Evolutionary conservation across 2,113 vertebrate genomes (phyloP), one percentile per base, ranked within the genome.

Genomic region (Triplophysa tibetana): DNA sequence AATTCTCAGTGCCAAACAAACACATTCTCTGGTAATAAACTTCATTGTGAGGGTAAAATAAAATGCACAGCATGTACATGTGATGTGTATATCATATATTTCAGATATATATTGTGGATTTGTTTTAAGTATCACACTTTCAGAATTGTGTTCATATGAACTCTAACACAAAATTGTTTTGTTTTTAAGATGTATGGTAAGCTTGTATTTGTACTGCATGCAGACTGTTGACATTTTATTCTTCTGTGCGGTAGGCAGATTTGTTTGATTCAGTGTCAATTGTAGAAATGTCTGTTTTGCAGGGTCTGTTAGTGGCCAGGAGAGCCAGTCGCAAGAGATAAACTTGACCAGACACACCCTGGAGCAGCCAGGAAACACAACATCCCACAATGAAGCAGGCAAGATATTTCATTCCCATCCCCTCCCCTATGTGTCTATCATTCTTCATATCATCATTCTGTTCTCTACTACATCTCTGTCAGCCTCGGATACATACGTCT

Each of bases 341-440:
- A 74, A 83, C n/a, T 76, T 84, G 72, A 62, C 70, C 63, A 86
- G 82, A 26, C 85, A 84, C 72, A 84, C 77, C 21, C 80, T 87
- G 82, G 85, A 84, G 63, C 41, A 38, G 66, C 5, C 73, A 5
- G 78, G n/a, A 66, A 87, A 86, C 70, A 48, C 66, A 45, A 81
- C 58, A 80, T 82, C 83, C 23, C 84, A 83, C 54, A 83, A 88
- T 81, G 87, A 88, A 21, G 75, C 86, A 75, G 89, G 92, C 88
- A 82, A 92, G 87, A 72, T 0, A 67, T 61, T 23, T 13, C 45
- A 70, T 19, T 74, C 81, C 8, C 54, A 58, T n/a, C 19, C 24
- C 73, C 81, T 73, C 33, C 38, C 24, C 48, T 67, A 50, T 9
- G 23, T 26, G 11, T 69, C 23, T 9, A 13, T 69, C 24, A 48